Base-by-base conservation (phyloP, 1,140 invertebrate species). In the Gonioctena quinquepunctata region DNA sequence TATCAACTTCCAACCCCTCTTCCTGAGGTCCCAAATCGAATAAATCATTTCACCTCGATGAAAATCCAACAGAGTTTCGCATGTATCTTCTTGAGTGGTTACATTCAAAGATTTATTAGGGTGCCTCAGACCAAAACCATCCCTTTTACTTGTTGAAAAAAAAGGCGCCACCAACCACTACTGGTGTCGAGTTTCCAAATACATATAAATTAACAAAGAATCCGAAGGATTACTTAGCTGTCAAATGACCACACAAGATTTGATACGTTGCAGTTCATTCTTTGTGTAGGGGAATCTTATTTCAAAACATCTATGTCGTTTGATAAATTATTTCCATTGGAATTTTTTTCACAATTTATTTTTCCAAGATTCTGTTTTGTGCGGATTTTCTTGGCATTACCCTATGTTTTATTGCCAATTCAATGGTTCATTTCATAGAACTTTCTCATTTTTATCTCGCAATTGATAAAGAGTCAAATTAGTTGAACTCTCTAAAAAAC, bases 91-190 rank as follows among this genome's bases (percentile, higher is more conserved):
- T 42, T 2, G 33, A 42, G 33, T 42, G 33, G 8, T 42, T 3
- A 13, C 21, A 22, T 7, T 21, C 2, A n/a, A 22, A 57, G 54
- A 57, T 57, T 57, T 57, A 57, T 57, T 23, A 25, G n/a, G 16
- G 54, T 25, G 25, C 21, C 25, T 19, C 11, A 57, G 25, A 25
- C 13, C 22, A 21, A 57, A 21, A 21, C 54, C 54, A 57, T 57
- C 54, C 54, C 54, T 57, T 49, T 57, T 21, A 25, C 54, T 23
- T 57, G 33, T 57, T 25, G 49, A 25, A 68, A 68, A 68, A 68
- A 50, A 23, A 59, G 67, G 67, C 67, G 67, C 67, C 67, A 68
- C 67, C 19, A 48, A 68, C 57, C 57, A 21, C 21, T 26, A 61
- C 57, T 19, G 33, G 67, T 61, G 48, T 68, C 57, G 23, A 62